Evolutionary conservation across 2,797 vertebrate genomes (phyloP), one percentile per base, ranked within the genome.

Genomic region (Danionella dracula): DNA sequence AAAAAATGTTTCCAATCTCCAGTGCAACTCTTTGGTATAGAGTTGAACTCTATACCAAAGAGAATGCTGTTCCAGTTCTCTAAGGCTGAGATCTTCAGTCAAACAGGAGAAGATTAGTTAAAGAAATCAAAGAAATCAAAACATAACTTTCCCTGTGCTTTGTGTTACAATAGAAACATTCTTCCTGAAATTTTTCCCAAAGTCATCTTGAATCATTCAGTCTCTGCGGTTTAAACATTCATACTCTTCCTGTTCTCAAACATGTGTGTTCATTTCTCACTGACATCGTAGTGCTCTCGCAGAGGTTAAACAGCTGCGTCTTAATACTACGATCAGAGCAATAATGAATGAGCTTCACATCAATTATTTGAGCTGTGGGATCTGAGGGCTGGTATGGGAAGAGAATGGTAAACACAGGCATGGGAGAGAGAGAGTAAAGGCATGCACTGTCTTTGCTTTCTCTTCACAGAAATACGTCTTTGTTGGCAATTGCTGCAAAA

Each of bases 291-390:
- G 20, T 9, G 13, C 40, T 20, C 57, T 32, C 27, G 55, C 46
- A 37, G 37, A 53, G 71, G 76, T 71, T 73, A 73, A 75, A 72
- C 66, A 72, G 63, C 37, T 61, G 57, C 19, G 66, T 49, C 66
- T 56, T 35, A 45, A 71, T 54, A 48, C 45, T 49, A 54, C 29
- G 60, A 64, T 51, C 50, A 54, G 67, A 40, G 60, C 35, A 61
- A 75, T 65, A 68, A 66, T 74, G 48, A 68, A 73, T 75, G 70
- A 71, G 65, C 56, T 45, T 15, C n/a, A 48, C 53, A 78, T 73
- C 53, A 71, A 68, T 75, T 73, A 71, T 71, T 76, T 63, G 61
- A 61, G 62, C 68, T 56, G 38, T 49, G 70, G 51, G 67, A 71
- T 45, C 65, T 17, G 35, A 60, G 45, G 38, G 66, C 53, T 45